A percentile compares a stretch with the other conserved stretches of the same genome.
These are phyloP conservation scores for Metaphire vulgaris DNA, from an alignment of 1,140 invertebrate species.

Conservation along the genomic window DNA sequence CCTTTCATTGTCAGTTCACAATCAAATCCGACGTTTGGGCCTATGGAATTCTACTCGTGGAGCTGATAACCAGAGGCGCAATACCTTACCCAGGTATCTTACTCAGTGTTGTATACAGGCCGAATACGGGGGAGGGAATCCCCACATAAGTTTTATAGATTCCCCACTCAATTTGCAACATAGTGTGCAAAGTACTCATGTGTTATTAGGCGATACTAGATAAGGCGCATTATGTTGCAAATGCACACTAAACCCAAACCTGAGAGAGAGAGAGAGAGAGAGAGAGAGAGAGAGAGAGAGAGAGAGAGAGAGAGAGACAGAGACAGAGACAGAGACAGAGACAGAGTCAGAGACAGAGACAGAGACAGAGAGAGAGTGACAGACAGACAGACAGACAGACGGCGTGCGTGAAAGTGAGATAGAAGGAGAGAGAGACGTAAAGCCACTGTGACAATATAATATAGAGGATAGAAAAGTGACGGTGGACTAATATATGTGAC, in stretches of 20 bases:
- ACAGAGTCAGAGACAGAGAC: not conserved
- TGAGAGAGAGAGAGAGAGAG: conserved; percentile 1
- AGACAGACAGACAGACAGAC: not conserved
- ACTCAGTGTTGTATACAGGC: too few relatives aligned
- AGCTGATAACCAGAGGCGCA: conserved; percentile 93
- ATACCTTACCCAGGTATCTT: conserved; percentile 82
- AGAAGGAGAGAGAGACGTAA: too few relatives aligned
- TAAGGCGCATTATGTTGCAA: too few relatives aligned
- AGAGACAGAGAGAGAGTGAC: not conserved
- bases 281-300: conserved; percentile 1
- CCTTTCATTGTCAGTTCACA: conserved; percentile 98
- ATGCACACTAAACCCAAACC: too few relatives aligned
- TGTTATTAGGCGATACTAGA: too few relatives aligned
- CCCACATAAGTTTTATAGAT: too few relatives aligned
- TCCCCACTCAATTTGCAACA: too few relatives aligned
- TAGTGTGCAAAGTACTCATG: too few relatives aligned
- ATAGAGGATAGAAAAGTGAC: too few relatives aligned
- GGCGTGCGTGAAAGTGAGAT: not conserved
- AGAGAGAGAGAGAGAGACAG: not conserved
- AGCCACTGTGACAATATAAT: too few relatives aligned
- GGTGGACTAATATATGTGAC: too few relatives aligned
- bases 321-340: conserved; percentile 1
- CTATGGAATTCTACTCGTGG: conserved; percentile 95
- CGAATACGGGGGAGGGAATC: too few relatives aligned
- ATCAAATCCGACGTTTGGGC: conserved; percentile 99